Base-by-base conservation (phyloP, 2,113 vertebrate species). In the Montifringilla adamsi region DNA sequence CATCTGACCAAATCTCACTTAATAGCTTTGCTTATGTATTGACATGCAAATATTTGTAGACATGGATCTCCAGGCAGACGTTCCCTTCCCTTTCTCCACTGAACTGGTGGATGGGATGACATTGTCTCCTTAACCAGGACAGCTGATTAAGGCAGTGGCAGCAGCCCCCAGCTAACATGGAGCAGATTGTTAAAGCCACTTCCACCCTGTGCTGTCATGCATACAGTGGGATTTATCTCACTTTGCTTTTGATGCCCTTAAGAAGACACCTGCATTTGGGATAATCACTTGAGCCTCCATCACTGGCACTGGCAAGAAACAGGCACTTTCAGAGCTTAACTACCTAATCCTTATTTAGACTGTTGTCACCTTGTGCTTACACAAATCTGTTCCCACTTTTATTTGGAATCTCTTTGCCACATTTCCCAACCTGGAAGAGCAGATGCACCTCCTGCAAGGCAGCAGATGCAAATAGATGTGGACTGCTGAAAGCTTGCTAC, bases 91-190 rank as follows among this genome's bases (percentile, higher is more conserved):
- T 11, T 56, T 67, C 23, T 59, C 23, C 26, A 7, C 0, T 8
- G 20, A 79, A n/a, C 22, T 2, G 2, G 21, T 27, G 43, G 24
- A 17, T 21, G 4, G 49, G 37, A 52, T 69, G 31, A 15, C 21
- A 47, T 6, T 44, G 6, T 30, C 3, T 27, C 30, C 9, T 22
- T 19, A 7, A 7, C 0, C 24, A 50, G 17, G 7, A 6, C 12
- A 14, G 8, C 23, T 72, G 47, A 28, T 37, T 11, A 30, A 50
- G 2, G 3, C 30, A 44, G 20, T 7, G 7, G 18, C 33, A 85
- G n/a, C 56, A 79, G 2, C 6, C 4, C 33, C 7, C 3, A 30
- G 23, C 0, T 55, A 43, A 28, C 13, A 12, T 0, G 7, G 13
- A 63, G 8, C 8, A 44, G 24, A 50, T 31, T 33, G 24, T 23